Evolutionary conservation across 2,888 invertebrate genomes (phyloP).

Genomic region (Serrognathus titanus): DNA sequence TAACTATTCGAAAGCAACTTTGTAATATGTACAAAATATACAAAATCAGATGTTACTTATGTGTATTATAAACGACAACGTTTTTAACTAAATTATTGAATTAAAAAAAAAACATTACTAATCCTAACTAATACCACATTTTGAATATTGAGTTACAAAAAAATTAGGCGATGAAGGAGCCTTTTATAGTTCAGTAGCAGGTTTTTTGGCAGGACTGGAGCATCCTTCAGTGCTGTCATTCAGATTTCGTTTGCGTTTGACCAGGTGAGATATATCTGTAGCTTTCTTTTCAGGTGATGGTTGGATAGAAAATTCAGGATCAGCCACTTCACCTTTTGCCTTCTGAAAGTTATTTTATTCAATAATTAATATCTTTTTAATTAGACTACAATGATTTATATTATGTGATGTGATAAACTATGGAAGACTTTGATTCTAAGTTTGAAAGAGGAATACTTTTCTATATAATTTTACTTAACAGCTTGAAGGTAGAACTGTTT

Average conservation of each 20-base stretch:
- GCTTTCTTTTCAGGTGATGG: constrained; percentile 54
- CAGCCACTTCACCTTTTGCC: constrained; percentile 22
- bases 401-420: not conserved
- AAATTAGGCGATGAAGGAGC: not conserved
- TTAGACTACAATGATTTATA: not conserved
- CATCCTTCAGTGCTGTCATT: constrained; percentile 56
- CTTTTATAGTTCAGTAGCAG: constrained; percentile 25
- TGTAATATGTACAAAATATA: too few species aligned
- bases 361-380: constrained; percentile 8
- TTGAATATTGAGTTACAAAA: too few species aligned
- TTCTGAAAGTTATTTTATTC: constrained; percentile 16
- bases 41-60: too few species aligned
- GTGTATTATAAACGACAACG: too few species aligned
- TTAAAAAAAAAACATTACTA: too few species aligned
- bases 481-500: too few species aligned
- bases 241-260: constrained; percentile 72
- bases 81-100: too few species aligned
- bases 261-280: constrained; percentile 77
- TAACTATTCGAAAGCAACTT: too few species aligned
- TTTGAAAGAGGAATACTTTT: too few species aligned
- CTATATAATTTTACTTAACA: too few species aligned
- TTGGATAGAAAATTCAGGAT: constrained; percentile 13
- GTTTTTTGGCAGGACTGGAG: constrained; percentile 59
- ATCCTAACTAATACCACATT: too few species aligned
- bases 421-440: not conserved